phyloP scores from a whole-genome alignment of 2,113 vertebrate species.

The Cynopterus brachyotis region DNA sequence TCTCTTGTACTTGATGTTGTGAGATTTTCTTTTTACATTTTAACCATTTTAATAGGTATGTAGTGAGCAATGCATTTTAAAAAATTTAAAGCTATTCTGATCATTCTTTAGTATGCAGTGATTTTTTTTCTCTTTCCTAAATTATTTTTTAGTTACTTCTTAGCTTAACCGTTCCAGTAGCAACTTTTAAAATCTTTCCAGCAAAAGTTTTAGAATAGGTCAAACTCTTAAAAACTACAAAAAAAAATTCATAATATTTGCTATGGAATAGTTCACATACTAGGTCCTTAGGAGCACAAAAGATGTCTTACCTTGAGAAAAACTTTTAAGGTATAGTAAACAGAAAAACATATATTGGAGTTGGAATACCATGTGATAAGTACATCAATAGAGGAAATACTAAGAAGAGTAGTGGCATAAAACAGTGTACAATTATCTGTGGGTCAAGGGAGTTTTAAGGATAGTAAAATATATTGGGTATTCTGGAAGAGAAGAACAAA shows the following conservation, averaged over 20 bases:
- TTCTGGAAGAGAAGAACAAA: background rate
- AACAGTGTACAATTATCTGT: background rate
- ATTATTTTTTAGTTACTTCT: slow-evolving; percentile 6
- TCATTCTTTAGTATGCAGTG: background rate
- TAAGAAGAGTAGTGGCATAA: background rate
- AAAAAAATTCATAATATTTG: background rate
- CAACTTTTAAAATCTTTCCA: background rate
- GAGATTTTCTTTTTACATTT: background rate
- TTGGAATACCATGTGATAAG: background rate
- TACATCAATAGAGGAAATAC: background rate
- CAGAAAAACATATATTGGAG: background rate
- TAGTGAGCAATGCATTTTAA: background rate
- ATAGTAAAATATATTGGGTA: background rate
- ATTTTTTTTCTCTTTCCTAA: background rate
- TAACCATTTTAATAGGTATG: background rate
- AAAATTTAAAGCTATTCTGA: background rate
- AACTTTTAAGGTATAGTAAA: background rate
- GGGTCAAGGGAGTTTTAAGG: background rate
- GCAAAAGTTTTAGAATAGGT: background rate
- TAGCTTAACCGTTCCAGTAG: background rate
- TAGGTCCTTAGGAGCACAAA: background rate
- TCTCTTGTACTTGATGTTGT: background rate
- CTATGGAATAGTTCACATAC: background rate
- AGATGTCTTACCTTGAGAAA: background rate
- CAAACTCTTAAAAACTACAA: background rate